Conservation (phyloP, 2,113 vertebrate genomes). For the Tachysurus fulvidraco region DNA sequence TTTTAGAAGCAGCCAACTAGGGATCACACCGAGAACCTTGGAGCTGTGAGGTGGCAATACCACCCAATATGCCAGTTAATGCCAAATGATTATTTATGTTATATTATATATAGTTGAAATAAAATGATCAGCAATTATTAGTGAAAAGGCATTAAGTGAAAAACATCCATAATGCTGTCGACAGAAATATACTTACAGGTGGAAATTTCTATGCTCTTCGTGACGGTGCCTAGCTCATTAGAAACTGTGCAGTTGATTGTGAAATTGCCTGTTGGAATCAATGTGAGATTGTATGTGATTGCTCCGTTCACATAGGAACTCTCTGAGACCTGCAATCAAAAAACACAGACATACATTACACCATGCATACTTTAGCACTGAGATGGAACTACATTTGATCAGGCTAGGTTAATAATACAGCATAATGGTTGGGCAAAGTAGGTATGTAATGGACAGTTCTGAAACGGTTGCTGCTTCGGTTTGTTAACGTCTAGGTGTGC, state of each 20-base stretch:
- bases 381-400: background rate
- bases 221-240: conserved; percentile 83
- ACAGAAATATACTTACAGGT: conserved; percentile 82
- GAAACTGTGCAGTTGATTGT: conserved; percentile 86
- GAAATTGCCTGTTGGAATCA: conserved; percentile 85
- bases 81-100: background rate
- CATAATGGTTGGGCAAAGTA: background rate
- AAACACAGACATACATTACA: background rate
- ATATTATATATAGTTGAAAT: background rate
- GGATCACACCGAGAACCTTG: background rate
- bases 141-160: background rate
- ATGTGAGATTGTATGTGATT: conserved; percentile 84
- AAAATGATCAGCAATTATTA: background rate
- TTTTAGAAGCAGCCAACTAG: background rate
- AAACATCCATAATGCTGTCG: background rate
- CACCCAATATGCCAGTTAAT: background rate
- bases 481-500: background rate
- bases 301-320: conserved; percentile 79
- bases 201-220: conserved; percentile 82
- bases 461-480: too few species aligned
- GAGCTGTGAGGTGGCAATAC: background rate
- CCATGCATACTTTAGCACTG: background rate
- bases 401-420: background rate
- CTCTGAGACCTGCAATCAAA: conserved; percentile 75
- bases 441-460: background rate